These are phyloP conservation scores for Yoshiicerus persimilis DNA, from an alignment of 1,140 invertebrate genomes.

Conservation along the genomic window DNA sequence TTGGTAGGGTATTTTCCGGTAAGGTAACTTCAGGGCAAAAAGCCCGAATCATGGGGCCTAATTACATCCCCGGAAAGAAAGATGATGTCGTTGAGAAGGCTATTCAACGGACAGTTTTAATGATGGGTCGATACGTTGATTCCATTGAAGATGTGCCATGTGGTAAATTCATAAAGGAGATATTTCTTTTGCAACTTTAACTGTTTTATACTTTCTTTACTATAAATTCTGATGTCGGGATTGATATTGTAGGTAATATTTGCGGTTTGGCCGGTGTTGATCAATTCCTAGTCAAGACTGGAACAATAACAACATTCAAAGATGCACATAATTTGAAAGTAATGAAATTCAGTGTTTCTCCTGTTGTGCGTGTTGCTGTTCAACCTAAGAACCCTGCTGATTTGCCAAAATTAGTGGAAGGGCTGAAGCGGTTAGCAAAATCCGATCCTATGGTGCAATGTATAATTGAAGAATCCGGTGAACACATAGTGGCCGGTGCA, in stretches of 20 bases:
- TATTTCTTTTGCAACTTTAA: too few species aligned
- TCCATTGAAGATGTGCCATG: conserved; percentile 99
- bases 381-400: conserved; percentile 99
- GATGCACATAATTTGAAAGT: conserved; percentile 99
- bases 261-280: conserved; percentile 99
- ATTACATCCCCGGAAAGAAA: conserved; percentile 96
- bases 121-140: conserved; percentile 99
- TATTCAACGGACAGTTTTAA: conserved; percentile 98
- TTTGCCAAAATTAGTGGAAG: conserved; percentile 97
- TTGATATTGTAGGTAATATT: conserved; percentile 77
- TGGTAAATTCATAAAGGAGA: too few species aligned
- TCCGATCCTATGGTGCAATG: conserved; percentile 99
- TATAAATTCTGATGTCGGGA: conserved; percentile 7
- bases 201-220: too few species aligned
- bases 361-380: conserved; percentile 98
- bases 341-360: conserved; percentile 99
- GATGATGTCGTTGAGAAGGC: conserved; percentile 99
- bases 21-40: conserved; percentile 91
- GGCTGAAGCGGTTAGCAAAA: conserved; percentile 96
- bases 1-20: conserved; percentile 99
- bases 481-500: conserved; percentile 99
- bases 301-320: conserved; percentile 98
- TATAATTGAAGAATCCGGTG: conserved; percentile 99
- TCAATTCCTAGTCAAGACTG: conserved; percentile 99
- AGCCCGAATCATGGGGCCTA: conserved; percentile 97